A percentile compares a stretch with the other conserved stretches of the same genome.
Evolutionary conservation across 2,113 vertebrate species (phyloP).

Genomic region (Entomyzon cyanotis): DNA sequence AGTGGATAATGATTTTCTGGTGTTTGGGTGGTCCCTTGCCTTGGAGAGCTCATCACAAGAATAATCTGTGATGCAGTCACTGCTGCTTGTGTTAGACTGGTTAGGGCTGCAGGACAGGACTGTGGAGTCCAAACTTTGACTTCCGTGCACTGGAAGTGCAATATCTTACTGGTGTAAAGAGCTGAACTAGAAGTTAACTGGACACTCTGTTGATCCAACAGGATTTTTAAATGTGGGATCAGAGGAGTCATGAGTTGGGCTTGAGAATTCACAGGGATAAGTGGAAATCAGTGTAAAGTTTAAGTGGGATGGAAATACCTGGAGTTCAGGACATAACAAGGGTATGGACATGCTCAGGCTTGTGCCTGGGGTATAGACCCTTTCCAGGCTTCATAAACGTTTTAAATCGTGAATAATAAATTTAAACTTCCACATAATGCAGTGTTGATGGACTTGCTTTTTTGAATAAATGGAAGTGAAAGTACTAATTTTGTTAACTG

Average conservation of each 20-base stretch:
- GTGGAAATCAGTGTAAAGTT: neutral
- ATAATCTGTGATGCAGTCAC: fast-evolving
- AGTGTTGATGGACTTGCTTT: neutral
- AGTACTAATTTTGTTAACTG: constrained; percentile 5
- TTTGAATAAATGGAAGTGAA: neutral
- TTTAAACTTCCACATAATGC: neutral
- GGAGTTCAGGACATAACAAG: neutral
- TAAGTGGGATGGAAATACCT: neutral
- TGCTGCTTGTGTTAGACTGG: fast-evolving
- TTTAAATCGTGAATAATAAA: neutral
- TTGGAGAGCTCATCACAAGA: neutral
- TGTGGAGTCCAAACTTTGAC: neutral
- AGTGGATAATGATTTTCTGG: neutral
- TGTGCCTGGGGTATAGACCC: neutral
- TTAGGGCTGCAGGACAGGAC: neutral
- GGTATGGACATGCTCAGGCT: neutral
- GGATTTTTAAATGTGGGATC: neutral
- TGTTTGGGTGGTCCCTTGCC: neutral
- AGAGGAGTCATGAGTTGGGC: neutral
- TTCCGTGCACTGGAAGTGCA: neutral
- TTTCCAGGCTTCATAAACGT: neutral
- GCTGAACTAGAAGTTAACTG: neutral
- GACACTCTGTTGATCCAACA: neutral
- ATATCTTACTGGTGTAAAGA: neutral
- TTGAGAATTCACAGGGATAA: neutral